These are phyloP conservation scores for Drosophila lutescens DNA, from an alignment of 2,888 invertebrate genomes.

Conservation along the genomic window DNA sequence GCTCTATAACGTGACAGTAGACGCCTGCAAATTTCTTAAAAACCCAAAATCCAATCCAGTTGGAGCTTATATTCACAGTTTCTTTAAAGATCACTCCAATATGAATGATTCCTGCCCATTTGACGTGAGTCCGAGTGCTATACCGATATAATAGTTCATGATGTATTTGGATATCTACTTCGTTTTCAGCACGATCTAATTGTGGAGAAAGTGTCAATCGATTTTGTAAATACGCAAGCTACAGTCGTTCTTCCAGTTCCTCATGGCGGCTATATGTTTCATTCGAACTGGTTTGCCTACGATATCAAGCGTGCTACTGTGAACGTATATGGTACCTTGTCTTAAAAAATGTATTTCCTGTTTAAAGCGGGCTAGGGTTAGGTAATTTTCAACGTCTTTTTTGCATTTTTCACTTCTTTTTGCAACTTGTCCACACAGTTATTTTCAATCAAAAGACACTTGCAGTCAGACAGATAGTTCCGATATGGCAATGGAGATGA, in stretches of 20 bases:
- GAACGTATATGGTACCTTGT: neutral
- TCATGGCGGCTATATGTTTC: neutral
- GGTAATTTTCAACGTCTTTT: neutral
- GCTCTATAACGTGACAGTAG: neutral
- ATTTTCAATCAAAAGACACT: slow-evolving; percentile 1
- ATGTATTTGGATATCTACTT: neutral
- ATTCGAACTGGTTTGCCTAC: neutral
- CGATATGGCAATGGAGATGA: slow-evolving; percentile 54
- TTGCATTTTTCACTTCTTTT: neutral
- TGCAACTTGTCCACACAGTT: neutral
- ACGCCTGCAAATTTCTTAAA: neutral
- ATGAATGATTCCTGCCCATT: neutral
- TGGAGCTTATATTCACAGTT: neutral
- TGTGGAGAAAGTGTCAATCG: neutral
- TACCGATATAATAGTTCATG: neutral
- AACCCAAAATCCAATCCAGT: neutral
- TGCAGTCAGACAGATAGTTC: slow-evolving; percentile 37
- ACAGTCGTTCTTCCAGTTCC: neutral
- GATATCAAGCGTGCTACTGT: neutral
- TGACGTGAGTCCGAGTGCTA: neutral
- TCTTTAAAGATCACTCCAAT: neutral
- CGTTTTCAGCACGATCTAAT: neutral
- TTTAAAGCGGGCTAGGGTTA: neutral
- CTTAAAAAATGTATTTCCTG: neutral
- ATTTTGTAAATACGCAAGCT: neutral